Conservation (phyloP, 2,113 vertebrate species). For the Eptesicus fuscus region DNA sequence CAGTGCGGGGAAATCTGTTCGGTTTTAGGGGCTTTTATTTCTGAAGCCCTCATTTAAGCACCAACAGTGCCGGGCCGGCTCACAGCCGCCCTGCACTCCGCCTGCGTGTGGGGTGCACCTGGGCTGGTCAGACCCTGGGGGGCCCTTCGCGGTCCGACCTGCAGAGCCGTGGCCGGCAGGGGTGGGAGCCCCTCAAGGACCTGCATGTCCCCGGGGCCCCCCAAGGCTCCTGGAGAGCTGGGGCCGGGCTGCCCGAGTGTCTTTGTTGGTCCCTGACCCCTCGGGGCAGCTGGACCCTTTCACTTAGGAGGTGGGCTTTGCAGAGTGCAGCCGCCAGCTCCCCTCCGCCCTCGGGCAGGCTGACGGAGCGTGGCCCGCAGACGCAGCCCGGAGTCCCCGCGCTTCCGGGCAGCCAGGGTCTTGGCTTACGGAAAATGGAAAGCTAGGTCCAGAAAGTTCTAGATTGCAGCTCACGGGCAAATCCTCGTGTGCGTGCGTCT, state of each 20-base stretch:
- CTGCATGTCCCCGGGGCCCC: too few relatives aligned
- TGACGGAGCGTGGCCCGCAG: slow-evolving; percentile 53
- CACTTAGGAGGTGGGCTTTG: slow-evolving; percentile 55
- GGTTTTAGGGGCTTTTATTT: background rate
- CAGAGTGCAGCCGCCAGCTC: slow-evolving; percentile 35
- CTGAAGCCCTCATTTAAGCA: background rate
- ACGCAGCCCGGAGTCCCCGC: background rate
- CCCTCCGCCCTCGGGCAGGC: slow-evolving; percentile 65
- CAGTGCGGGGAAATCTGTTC: background rate
- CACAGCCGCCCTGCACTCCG: background rate
- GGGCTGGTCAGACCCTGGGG: background rate
- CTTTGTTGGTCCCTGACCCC: background rate
- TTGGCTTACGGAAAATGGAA: slow-evolving; percentile 81
- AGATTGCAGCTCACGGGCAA: slow-evolving; percentile 72
- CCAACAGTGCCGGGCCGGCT: background rate
- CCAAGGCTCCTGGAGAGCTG: fast-evolving
- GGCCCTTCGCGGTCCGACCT: background rate
- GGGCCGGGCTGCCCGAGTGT: background rate
- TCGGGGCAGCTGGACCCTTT: background rate
- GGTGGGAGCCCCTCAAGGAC: fast-evolving
- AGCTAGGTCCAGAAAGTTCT: slow-evolving; percentile 80
- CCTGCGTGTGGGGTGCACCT: fast-evolving
- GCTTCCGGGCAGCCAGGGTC: slow-evolving; percentile 57
- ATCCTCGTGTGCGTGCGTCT: slow-evolving; percentile 73
- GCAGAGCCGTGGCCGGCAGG: background rate